Conservation (phyloP, 2,113 vertebrate genomes). For the Hypanus sabinus region DNA sequence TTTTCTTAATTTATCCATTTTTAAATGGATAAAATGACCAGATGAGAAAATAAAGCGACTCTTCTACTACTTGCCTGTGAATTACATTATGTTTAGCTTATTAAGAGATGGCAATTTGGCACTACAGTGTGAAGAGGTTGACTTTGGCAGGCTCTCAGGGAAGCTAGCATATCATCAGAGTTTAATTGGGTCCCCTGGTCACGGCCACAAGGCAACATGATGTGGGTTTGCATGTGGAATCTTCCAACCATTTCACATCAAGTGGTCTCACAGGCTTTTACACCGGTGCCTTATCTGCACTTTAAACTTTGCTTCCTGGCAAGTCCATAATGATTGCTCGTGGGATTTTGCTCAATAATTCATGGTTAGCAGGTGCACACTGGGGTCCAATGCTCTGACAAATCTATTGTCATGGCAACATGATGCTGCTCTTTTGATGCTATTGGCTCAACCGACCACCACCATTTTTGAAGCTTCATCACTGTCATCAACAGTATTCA, state of each 20-base stretch:
- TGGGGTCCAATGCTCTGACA: background rate
- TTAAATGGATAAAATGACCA: background rate
- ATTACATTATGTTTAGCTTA: background rate
- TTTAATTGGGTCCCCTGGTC: constrained; percentile 20
- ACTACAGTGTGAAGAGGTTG: background rate
- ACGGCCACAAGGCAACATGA: background rate
- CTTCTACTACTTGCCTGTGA: background rate
- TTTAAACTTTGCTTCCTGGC: background rate
- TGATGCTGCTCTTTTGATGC: background rate
- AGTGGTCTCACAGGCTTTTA: background rate
- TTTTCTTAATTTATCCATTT: background rate
- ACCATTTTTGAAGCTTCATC: too few species aligned
- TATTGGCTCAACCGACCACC: background rate
- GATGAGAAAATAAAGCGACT: background rate
- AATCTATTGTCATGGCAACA: background rate
- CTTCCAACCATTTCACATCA: background rate
- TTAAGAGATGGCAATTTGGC: background rate
- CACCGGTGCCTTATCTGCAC: background rate
- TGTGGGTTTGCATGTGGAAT: background rate
- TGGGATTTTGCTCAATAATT: background rate
- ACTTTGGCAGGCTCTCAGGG: background rate
- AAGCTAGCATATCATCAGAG: background rate
- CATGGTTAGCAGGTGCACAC: background rate
- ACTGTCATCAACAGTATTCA: too few species aligned
- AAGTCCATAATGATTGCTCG: background rate